Percentiles rank a stretch among this genome's conserved stretches.
Evolutionary conservation across 2,888 invertebrate genomes (phyloP).

Genomic region (Anaspis maculata): DNA sequence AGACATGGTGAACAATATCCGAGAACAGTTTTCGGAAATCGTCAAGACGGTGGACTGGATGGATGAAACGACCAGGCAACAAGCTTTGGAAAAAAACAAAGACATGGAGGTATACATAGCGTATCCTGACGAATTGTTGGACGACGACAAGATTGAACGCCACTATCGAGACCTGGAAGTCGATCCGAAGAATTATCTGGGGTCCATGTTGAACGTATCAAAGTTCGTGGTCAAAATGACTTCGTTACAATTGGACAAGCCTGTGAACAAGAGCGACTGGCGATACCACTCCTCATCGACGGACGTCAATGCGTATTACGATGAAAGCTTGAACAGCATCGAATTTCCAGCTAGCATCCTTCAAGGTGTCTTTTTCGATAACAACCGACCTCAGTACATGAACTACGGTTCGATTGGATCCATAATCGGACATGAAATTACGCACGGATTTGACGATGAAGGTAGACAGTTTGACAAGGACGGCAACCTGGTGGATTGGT

Average conservation of each 20-base stretch:
- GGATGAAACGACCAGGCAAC: constrained; percentile 65
- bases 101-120: constrained; percentile 77
- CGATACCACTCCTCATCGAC: constrained; percentile 44
- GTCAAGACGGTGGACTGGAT: constrained; percentile 74
- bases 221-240: constrained; percentile 1
- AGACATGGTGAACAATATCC: constrained; percentile 73
- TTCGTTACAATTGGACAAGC: constrained; percentile 39
- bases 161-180: no score
- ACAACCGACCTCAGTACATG: constrained; percentile 75
- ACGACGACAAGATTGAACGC: constrained; percentile 58
- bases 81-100: constrained; percentile 63
- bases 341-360: constrained; percentile 85
- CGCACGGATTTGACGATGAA: constrained; percentile 76
- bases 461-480: constrained; percentile 76
- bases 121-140: constrained; percentile 75
- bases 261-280: constrained; percentile 49
- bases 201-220: constrained; percentile 3
- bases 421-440: constrained; percentile 80
- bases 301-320: constrained; percentile 49
- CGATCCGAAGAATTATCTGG: constrained; percentile 5
- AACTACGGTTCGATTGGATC: constrained; percentile 82
- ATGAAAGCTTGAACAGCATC: constrained; percentile 21
- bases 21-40: constrained; percentile 66
- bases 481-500: constrained; percentile 55
- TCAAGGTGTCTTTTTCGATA: constrained; percentile 79